A percentile compares a stretch with the other conserved stretches of the same genome.
phyloP scores from a whole-genome alignment of 2,888 invertebrate genomes.

The Coenonympha glycerion region DNA sequence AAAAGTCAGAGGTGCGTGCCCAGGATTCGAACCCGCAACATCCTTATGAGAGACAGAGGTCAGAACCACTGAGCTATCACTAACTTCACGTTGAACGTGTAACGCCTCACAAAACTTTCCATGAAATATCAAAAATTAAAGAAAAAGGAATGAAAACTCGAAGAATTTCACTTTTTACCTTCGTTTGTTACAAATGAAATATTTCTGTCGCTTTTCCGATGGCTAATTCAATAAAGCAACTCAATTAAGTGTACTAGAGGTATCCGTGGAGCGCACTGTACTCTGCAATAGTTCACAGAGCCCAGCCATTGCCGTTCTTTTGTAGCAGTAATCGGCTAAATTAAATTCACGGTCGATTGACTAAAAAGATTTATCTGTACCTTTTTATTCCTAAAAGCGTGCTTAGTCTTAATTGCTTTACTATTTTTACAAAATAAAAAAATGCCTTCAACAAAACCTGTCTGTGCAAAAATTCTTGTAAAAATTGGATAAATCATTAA shows the following conservation, averaged over 20 bases:
- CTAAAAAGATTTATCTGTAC: not conserved
- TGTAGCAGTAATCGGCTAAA: not conserved
- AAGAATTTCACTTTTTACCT: too few relatives aligned
- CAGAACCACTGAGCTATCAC: too few relatives aligned
- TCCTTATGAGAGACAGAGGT: too few relatives aligned
- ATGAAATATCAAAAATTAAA: too few relatives aligned
- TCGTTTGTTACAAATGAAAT: not conserved
- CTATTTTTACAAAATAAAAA: not conserved
- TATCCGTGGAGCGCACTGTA: constrained; percentile 1
- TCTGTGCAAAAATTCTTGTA: too few relatives aligned
- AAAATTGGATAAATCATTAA: too few relatives aligned
- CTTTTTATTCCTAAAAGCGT: not conserved
- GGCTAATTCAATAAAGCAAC: constrained; percentile 12
- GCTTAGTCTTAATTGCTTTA: not conserved
- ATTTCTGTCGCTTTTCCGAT: not conserved
- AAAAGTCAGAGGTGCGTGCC: too few relatives aligned
- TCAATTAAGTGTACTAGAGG: constrained; percentile 13
- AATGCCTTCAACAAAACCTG: too few relatives aligned
- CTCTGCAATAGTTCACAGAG: not conserved
- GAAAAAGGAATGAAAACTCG: too few relatives aligned
- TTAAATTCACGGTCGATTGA: not conserved
- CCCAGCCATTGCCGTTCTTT: not conserved
- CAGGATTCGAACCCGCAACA: too few relatives aligned
- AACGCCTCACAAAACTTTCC: too few relatives aligned
- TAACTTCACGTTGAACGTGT: too few relatives aligned